Base-by-base conservation (phyloP, 2,797 vertebrate genomes). In the Forpus xanthops region DNA sequence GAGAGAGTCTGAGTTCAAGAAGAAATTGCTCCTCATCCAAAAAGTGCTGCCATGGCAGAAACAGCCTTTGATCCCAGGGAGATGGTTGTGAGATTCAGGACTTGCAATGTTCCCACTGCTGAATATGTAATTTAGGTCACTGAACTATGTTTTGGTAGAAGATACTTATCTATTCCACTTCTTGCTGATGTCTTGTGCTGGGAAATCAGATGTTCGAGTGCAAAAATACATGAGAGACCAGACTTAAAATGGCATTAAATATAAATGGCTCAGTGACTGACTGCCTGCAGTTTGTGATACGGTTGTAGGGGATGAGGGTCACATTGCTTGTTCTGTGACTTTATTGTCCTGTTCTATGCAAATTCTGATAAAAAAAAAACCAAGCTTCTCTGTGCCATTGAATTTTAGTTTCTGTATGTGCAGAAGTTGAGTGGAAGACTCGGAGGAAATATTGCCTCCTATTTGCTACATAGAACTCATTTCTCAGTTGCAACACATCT, bases 181-280 rank as follows among this genome's bases (percentile, higher is more conserved):
- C 87, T 95, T 91, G 83, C 90, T 95, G 96, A 92, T 94, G 95
- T 96, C 90, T 91, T 92, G 83, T 94, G 87, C 96, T 91, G 83
- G 95, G 94, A 97, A 95, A 93, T 95, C 85, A 89, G 92, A 96
- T 91, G 94, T 61, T 92, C 18, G 60, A 93, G 74, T 73, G 85
- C 60, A 93, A 94, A 91, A 93, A 93, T 89, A 94, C 87, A 87
- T 44, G 81, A 93, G 86, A 94, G 92, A 58, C 44, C 82, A 80
- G 76, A 49, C 62, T 85, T 90, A 64, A 81, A 89, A 81, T 76
- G 73, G 62, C 55, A 75, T 58, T 30, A 85, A 91, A 77, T 87
- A 75, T 7, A 73, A 93, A 82, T 64, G 73, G 37, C 28, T 64
- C 6, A 1, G 58, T 50, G 89, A 60, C 11, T 52, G 75, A 58